Evolutionary conservation across 1,140 invertebrate genomes (phyloP), one percentile per base, ranked within the genome.

Genomic region (Homarus americanus): DNA sequence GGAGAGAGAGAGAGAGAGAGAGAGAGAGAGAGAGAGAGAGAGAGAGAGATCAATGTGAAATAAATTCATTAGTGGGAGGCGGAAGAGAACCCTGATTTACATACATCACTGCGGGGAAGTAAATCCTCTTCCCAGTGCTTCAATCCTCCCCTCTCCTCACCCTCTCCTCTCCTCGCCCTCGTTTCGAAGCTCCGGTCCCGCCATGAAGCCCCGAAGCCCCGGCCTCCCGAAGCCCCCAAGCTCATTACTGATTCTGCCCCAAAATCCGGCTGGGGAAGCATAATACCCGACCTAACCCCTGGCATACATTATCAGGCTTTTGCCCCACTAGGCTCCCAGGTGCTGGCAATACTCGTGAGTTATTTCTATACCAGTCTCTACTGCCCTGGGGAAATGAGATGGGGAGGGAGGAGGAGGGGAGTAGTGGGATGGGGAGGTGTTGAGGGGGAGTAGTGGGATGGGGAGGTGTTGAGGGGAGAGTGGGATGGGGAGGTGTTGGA

Each of bases 231-330:
- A 66, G 44, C 32, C 41, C 58, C 73, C 1, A 40, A 63, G 73
- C 85, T 87, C 41, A 87, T 87, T 87, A 87, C 85, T 78, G 73
- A 87, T 87, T 78, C 85, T 58, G 28, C 20, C 44, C 32, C 32
- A 36, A 78, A 87, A 79, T 63, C 75, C 49, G 9, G 75, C 36
- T 36, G 4, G 36, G 36, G 49, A 58, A 44, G 34, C 73, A 53
- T 53, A 78, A 87, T 78, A 36, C 73, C 82, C 53, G 32, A 58
- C n/a, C 49, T 72, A 20, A 78, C 73, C 73, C 36, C 17, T 20
- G 85, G 73, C 85, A 79, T 78, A 58, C 73, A 58, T 58, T 87
- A 87, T 58, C 38, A 78, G 53, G 75, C 32, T 73, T 79, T 32
- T 15, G 75, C 69, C 72, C 38, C 83, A 2, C 20, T 41, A 15